phyloP scores from a whole-genome alignment of 2,113 vertebrate species.

The Trichomycterus rosablanca region DNA sequence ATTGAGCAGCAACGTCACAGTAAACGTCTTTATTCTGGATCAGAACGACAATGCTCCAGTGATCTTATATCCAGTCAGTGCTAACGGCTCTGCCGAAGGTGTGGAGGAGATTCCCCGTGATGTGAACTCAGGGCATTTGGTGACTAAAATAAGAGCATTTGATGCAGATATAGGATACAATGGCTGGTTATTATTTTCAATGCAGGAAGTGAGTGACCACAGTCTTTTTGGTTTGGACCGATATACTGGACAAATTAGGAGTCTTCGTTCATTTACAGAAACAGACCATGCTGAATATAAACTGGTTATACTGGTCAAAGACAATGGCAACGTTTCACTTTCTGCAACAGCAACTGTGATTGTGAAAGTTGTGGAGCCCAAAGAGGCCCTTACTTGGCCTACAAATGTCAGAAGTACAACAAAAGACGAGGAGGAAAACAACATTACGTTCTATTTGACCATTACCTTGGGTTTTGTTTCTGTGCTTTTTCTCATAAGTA shows the following conservation, averaged over 20 bases:
- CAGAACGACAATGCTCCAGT: slow-evolving; percentile 53
- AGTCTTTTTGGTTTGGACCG: slow-evolving; percentile 47
- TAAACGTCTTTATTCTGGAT: slow-evolving; percentile 51
- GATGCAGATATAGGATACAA: slow-evolving; percentile 51
- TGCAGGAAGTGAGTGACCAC: slow-evolving; percentile 39
- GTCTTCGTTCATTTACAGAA: slow-evolving; percentile 52
- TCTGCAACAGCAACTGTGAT: slow-evolving; percentile 40
- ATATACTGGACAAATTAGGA: slow-evolving; percentile 56
- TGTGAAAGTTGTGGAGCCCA: slow-evolving; percentile 40
- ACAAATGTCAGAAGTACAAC: slow-evolving; percentile 14
- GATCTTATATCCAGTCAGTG: slow-evolving; percentile 43
- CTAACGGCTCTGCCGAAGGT: slow-evolving; percentile 44
- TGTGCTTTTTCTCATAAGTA: slow-evolving; percentile 39
- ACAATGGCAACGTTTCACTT: slow-evolving; percentile 49
- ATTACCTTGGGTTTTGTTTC: slow-evolving; percentile 43
- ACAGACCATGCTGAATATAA: slow-evolving; percentile 49
- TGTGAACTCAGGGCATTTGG: slow-evolving; percentile 48
- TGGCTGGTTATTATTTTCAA: slow-evolving; percentile 51
- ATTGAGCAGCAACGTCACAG: slow-evolving; percentile 44
- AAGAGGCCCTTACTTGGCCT: slow-evolving; percentile 36
- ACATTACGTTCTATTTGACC: slow-evolving; percentile 43
- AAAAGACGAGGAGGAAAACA: slow-evolving; percentile 28
- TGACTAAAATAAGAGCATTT: slow-evolving; percentile 45
- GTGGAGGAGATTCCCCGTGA: slow-evolving; percentile 44
- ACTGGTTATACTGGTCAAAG: slow-evolving; percentile 59